phyloP scores from a whole-genome alignment of 2,797 vertebrate species.

The Cyprinella venusta region DNA sequence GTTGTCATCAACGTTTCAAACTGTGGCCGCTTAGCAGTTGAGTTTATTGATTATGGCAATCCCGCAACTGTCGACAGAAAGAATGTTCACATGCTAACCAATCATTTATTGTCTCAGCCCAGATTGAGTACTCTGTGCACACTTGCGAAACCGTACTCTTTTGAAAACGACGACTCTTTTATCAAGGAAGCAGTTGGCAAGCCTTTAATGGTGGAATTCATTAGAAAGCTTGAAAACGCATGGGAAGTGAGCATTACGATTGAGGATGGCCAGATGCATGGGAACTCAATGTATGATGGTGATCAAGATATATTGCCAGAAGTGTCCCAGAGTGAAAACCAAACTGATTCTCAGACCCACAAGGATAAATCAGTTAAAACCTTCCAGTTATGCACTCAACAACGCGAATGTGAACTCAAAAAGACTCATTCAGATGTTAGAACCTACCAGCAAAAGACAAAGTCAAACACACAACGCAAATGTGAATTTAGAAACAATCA shows the following conservation, averaged over 20 bases:
- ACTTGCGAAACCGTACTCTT: conserved; percentile 68
- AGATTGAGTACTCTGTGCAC: conserved; percentile 81
- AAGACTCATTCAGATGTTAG: neutral
- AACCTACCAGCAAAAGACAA: neutral
- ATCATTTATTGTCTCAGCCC: conserved; percentile 73
- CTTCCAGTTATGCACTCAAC: neutral
- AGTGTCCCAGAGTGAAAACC: neutral
- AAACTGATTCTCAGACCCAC: neutral
- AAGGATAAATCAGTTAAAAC: neutral
- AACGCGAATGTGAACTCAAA: neutral
- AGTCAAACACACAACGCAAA: neutral
- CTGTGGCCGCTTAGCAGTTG: conserved; percentile 71
- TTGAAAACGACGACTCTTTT: conserved; percentile 70
- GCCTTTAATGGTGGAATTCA: conserved; percentile 80
- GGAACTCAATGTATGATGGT: conserved; percentile 23
- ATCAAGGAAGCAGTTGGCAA: conserved; percentile 68
- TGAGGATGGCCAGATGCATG: conserved; percentile 46
- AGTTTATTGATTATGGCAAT: conserved; percentile 92
- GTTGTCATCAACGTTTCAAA: conserved; percentile 72
- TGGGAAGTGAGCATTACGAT: conserved; percentile 81
- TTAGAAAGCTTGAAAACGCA: conserved; percentile 67
- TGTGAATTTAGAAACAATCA: neutral
- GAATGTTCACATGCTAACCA: conserved; percentile 74
- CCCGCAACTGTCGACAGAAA: conserved; percentile 70
- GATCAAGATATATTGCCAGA: conserved; percentile 12